Percentiles rank a stretch among this genome's conserved stretches.
These are phyloP conservation scores for Brachionus koreanus DNA, from an alignment of 1,140 invertebrate genomes.

Conservation along the genomic window DNA sequence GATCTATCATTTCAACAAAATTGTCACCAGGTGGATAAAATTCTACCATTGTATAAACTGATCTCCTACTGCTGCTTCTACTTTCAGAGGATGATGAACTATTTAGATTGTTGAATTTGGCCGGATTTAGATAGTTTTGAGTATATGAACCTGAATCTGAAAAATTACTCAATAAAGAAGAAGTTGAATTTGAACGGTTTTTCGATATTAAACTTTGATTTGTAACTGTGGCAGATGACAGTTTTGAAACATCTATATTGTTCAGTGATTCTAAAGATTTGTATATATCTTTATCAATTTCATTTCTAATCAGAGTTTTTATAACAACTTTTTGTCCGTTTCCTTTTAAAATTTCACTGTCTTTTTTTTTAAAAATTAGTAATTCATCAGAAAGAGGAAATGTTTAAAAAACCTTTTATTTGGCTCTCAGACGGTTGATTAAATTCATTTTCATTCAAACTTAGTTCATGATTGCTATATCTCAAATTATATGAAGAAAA, in stretches of 20 bases:
- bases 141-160: background rate
- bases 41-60: slow-evolving; percentile 15
- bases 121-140: background rate
- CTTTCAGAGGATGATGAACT: background rate
- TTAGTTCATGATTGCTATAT: background rate
- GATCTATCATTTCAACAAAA: slow-evolving; percentile 8
- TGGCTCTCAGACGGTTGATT: background rate
- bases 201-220: background rate
- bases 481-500: slow-evolving; percentile 8
- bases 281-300: background rate
- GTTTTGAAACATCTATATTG: background rate
- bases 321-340: slow-evolving; percentile 14
- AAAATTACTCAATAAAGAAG: background rate
- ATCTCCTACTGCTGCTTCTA: slow-evolving; percentile 30
- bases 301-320: background rate
- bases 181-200: background rate
- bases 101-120: background rate
- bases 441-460: background rate
- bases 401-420: background rate
- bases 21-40: slow-evolving; percentile 1
- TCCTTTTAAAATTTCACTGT: background rate
- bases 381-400: background rate
- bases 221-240: background rate
- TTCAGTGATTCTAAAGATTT: background rate
- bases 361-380: background rate